These are phyloP conservation scores for Zeuzera pyrina DNA, from an alignment of 2,888 invertebrate species.

Conservation along the genomic window DNA sequence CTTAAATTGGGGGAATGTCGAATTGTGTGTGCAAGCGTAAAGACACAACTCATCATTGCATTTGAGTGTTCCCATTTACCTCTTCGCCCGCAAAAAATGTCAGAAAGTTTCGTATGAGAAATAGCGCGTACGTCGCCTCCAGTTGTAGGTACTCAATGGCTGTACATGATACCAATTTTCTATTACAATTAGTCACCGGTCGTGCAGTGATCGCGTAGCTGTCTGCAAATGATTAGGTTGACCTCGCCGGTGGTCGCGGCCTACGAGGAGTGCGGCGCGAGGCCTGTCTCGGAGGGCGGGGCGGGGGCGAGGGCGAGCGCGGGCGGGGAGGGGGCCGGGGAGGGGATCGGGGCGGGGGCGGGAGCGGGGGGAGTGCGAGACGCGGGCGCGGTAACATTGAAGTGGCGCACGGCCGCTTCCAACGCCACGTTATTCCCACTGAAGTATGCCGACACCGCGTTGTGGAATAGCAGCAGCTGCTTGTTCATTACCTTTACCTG, in stretches of 20 bases:
- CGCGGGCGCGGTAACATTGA: conserved; percentile 82
- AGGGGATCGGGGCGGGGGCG: conserved; percentile 12
- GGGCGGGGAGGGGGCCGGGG: background rate
- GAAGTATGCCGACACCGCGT: conserved; percentile 97
- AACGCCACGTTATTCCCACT: conserved; percentile 95
- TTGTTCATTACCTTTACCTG: conserved; percentile 99
- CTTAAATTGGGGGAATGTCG: no score
- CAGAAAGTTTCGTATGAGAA: no score
- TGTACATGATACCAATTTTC: no score
- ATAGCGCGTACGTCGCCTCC: no score
- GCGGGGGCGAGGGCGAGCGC: conserved; percentile 6
- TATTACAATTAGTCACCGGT: no score
- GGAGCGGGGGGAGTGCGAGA: conserved; percentile 16
- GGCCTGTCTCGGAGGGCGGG: conserved; percentile 9
- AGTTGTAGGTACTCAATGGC: no score
- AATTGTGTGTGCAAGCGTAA: no score
- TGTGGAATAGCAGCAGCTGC: conserved; percentile 95
- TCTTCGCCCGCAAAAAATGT: no score
- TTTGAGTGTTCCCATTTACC: no score
- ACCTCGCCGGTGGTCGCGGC: conserved; percentile 6
- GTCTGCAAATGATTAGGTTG: no score
- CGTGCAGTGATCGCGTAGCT: no score
- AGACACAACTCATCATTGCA: no score
- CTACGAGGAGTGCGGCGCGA: conserved; percentile 3
- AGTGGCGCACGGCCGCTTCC: conserved; percentile 95